Conservation (phyloP, 2,888 invertebrate species). For the Drosophila parthenogenetica region DNA sequence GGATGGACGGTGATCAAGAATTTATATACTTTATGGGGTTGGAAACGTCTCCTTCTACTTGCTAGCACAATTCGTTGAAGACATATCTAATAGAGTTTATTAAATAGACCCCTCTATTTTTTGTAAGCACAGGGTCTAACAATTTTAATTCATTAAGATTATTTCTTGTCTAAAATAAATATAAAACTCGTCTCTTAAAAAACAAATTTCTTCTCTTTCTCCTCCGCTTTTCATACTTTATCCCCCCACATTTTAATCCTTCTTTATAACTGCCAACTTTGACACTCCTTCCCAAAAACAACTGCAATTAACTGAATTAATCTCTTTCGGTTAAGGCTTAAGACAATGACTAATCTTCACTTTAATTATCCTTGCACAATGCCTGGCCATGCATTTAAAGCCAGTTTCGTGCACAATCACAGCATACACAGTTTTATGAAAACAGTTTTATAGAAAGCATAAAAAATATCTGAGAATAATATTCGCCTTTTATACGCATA, state of each 20-base stretch:
- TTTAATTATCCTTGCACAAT: conserved; percentile 16
- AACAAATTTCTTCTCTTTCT: neutral
- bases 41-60: neutral
- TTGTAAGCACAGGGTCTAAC: no score
- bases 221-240: no score
- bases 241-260: neutral
- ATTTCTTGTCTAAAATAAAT: no score
- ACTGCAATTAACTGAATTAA: conserved; percentile 3
- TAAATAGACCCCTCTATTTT: neutral
- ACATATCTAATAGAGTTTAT: neutral
- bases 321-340: neutral
- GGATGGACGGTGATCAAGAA: no score
- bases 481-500: conserved; percentile 72
- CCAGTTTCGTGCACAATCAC: conserved; percentile 4
- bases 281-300: neutral
- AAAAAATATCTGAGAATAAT: conserved; percentile 19
- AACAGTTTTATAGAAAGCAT: conserved; percentile 8
- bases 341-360: conserved; percentile 12
- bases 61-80: no score
- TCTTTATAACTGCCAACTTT: neutral
- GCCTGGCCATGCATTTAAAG: conserved; percentile 16
- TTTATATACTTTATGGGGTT: no score
- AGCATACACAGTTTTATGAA: neutral
- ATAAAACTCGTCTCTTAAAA: neutral
- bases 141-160: no score